These are phyloP conservation scores for Oxyruncus cristatus DNA, from an alignment of 2,113 vertebrate genomes.

Conservation along the genomic window DNA sequence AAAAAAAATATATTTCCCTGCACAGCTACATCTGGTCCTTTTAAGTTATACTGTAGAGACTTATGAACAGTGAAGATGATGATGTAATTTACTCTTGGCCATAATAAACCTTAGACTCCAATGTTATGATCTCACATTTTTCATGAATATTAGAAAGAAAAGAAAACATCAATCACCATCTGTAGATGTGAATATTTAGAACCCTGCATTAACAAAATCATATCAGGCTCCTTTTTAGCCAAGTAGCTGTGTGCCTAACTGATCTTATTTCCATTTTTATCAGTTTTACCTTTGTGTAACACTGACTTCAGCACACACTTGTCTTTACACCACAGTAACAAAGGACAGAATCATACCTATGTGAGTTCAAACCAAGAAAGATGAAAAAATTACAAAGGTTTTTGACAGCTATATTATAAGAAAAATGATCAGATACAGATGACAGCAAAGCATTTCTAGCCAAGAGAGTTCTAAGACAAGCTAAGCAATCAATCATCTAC, in stretches of 20 bases:
- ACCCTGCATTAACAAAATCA: background rate
- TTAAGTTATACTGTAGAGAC: background rate
- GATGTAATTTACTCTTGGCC: slow-evolving; percentile 27
- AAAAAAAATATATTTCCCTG: background rate
- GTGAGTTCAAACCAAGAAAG: slow-evolving; percentile 1
- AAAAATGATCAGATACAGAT: slow-evolving; percentile 32
- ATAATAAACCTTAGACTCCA: background rate
- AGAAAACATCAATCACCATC: background rate
- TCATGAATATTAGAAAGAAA: background rate
- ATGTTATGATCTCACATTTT: background rate
- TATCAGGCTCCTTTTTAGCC: background rate
- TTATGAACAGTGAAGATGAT: background rate
- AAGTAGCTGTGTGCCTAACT: background rate
- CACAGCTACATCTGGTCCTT: background rate
- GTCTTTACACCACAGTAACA: background rate
- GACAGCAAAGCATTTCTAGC: slow-evolving; percentile 32
- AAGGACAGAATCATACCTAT: slow-evolving; percentile 6
- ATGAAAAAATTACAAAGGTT: slow-evolving; percentile 24
- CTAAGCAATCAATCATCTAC: slow-evolving; percentile 36
- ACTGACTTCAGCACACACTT: background rate
- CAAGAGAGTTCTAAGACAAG: slow-evolving; percentile 21
- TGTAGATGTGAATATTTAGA: background rate
- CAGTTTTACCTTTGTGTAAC: background rate
- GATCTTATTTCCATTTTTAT: background rate
- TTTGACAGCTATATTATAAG: slow-evolving; percentile 13